Conservation (phyloP, 2,797 vertebrate genomes). For the Microctenopoma lineatum region DNA sequence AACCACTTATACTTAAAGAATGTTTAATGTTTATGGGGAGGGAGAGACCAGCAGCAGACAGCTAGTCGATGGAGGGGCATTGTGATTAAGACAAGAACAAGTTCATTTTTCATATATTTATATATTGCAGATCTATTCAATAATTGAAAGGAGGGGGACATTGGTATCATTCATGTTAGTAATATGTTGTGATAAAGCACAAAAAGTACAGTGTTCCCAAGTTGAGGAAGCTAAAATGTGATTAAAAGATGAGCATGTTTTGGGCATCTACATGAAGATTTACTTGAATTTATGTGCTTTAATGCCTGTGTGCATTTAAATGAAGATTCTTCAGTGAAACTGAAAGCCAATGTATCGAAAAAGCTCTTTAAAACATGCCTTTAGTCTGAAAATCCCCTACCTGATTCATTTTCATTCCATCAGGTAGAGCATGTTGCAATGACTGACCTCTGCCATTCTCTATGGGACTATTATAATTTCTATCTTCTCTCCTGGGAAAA, state of each 20-base stretch:
- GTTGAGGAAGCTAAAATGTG: too few relatives aligned
- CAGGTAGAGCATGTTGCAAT: slow-evolving; percentile 1
- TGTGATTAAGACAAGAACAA: slow-evolving; percentile 20
- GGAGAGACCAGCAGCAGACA: slow-evolving; percentile 1
- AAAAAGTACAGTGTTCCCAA: too few relatives aligned
- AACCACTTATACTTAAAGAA: slow-evolving; percentile 26
- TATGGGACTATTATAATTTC: slow-evolving; percentile 4
- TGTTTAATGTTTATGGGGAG: slow-evolving; percentile 4
- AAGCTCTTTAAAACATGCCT: not conserved
- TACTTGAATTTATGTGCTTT: not conserved
- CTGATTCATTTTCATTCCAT: slow-evolving; percentile 4
- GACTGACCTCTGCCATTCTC: not conserved
- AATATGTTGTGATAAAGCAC: too few relatives aligned
- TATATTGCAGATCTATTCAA: not conserved
- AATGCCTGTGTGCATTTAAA: not conserved
- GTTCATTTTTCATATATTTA: too few relatives aligned
- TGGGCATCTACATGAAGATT: not conserved
- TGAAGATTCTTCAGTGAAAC: not conserved
- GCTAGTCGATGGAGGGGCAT: slow-evolving; percentile 24
- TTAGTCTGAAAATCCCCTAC: not conserved
- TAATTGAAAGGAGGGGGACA: not conserved
- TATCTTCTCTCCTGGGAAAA: slow-evolving; percentile 1
- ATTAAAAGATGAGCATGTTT: not conserved
- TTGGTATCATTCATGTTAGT: too few relatives aligned
- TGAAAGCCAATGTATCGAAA: not conserved